A percentile compares a stretch with the other conserved stretches of the same genome.
Evolutionary conservation across 2,888 invertebrate genomes (phyloP).

Genomic region (Plagodis pulveraria): DNA sequence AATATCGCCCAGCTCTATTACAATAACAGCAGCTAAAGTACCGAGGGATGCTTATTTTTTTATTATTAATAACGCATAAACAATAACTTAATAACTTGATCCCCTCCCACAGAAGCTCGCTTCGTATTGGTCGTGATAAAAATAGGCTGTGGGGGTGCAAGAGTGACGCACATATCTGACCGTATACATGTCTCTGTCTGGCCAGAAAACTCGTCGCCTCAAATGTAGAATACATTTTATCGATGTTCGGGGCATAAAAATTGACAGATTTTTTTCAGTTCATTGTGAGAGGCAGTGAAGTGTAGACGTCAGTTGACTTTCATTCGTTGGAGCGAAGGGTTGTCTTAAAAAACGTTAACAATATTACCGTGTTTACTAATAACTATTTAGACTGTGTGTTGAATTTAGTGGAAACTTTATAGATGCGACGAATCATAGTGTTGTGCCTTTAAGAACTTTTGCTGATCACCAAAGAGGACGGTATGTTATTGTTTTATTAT

Average conservation of each 20-base stretch:
- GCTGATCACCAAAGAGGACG: constrained; percentile 40
- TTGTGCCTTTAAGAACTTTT: constrained; percentile 50
- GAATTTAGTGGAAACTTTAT: constrained; percentile 49
- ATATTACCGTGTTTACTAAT: constrained; percentile 46
- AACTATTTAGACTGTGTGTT: constrained; percentile 39
- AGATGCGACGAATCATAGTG: constrained; percentile 49
- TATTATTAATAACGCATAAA: constrained; percentile 82
- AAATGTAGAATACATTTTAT: constrained; percentile 81
- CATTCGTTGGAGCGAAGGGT: constrained; percentile 59
- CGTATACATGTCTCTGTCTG: constrained; percentile 52
- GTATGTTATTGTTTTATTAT: constrained; percentile 39
- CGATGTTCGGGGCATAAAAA: constrained; percentile 84
- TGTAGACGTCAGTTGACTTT: constrained; percentile 50
- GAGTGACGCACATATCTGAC: constrained; percentile 59
- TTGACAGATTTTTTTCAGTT: constrained; percentile 85
- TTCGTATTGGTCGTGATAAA: constrained; percentile 76
- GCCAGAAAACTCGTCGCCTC: constrained; percentile 76
- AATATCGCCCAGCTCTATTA: constrained; percentile 59
- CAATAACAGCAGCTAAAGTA: constrained; percentile 63
- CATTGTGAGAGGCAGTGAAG: constrained; percentile 66
- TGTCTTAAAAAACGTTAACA: constrained; percentile 60
- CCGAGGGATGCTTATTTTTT: constrained; percentile 70
- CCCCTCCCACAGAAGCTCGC: constrained; percentile 76
- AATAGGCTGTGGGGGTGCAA: constrained; percentile 80
- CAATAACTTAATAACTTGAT: constrained; percentile 82